Evolutionary conservation across 2,888 invertebrate genomes (phyloP), one percentile per base, ranked within the genome.

Genomic region (Eupeodes luniger): DNA sequence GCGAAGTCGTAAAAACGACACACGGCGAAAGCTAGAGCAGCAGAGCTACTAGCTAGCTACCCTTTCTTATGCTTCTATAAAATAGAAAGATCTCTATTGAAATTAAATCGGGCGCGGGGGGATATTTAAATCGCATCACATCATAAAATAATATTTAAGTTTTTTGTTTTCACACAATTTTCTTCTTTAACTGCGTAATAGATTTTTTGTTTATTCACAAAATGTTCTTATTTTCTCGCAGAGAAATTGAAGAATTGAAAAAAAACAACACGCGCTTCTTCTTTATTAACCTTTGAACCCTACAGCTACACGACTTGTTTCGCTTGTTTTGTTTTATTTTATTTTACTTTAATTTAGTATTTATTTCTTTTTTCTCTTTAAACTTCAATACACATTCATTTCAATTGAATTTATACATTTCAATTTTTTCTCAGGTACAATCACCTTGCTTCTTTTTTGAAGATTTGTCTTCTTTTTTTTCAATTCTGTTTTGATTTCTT

Each of bases 111-210:
- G 83, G 83, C 83, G 44, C 44, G 12, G 19, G 12, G 44, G 6
- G 6, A 36, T 53, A 59, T 80, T 67, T 83, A 67, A 70, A 77
- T 81, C 80, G 76, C 78, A 86, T 82, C 78, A 67, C 84, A 87
- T 87, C 87, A 87, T 87, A 87, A 87, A 84, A 87, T 80, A 84
- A 84, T 74, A 74, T 83, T 87, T 76, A 47, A 66, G 76, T 61
- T 74, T 59, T 62, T 83, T 85, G 36, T 27, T 69, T 49, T 64
- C 86, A 87, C 80, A 77, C 12, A 77, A 81, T 84, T 87, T 87
- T 87, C 77, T 74, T 55, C 34, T 19, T 11, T 80, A 40, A 80
- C 80, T 84, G 87, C 87, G 87, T 87, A 87, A 77, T 87, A 87
- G 62, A 81, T 75, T 77, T 75, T 47, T 27, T 72, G n/a, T 57